These are phyloP conservation scores for Streptopelia turtur DNA, from an alignment of 2,797 vertebrate species.

Conservation along the genomic window DNA sequence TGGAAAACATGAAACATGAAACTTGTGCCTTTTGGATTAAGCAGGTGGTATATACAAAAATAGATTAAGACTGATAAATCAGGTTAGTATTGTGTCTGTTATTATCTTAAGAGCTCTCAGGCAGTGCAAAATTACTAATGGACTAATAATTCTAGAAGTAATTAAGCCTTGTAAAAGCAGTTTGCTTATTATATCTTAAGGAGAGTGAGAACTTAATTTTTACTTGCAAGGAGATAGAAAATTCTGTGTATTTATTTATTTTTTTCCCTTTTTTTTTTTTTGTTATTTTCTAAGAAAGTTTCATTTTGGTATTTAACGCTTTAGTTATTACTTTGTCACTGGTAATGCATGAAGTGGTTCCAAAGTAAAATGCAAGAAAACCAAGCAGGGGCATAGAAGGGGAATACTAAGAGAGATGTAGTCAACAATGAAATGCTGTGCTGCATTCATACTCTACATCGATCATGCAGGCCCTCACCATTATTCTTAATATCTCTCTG, in stretches of 20 bases:
- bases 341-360: neutral
- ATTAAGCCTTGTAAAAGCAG: slow-evolving; percentile 1
- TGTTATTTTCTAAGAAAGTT: neutral
- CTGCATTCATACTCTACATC: neutral
- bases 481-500: neutral
- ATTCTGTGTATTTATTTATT: neutral
- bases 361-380: neutral
- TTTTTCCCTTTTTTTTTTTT: neutral
- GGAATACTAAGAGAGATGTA: neutral
- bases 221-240: neutral
- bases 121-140: neutral
- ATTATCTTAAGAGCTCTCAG: neutral
- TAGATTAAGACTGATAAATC: neutral
- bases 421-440: neutral
- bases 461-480: neutral
- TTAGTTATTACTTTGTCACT: neutral
- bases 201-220: neutral
- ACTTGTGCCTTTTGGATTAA: neutral
- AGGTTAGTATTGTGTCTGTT: neutral
- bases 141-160: neutral
- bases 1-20: neutral
- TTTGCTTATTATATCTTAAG: neutral
- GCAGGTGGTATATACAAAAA: neutral
- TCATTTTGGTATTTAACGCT: neutral
- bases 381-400: neutral